Conservation (phyloP, 2,888 invertebrate genomes). For the Hipparchia semele region DNA sequence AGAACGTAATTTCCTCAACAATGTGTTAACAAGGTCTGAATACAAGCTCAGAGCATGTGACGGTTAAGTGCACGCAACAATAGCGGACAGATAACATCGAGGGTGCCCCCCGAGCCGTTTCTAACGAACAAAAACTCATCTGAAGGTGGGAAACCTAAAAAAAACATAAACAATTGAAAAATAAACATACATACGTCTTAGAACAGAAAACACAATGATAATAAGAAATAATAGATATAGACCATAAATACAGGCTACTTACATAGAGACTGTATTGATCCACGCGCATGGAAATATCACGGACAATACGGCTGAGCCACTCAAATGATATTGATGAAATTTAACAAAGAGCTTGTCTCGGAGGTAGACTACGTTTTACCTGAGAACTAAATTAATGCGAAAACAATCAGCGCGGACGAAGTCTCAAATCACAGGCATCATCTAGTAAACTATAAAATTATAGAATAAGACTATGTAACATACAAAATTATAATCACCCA, state of each 20-base stretch:
- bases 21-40: slow-evolving; percentile 79
- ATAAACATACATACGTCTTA: neutral
- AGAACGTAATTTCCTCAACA: slow-evolving; percentile 81
- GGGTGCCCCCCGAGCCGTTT: slow-evolving; percentile 54
- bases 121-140: slow-evolving; percentile 31
- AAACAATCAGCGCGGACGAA: too few species aligned
- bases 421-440: too few species aligned
- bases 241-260: neutral
- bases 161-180: slow-evolving; percentile 17
- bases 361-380: too few species aligned
- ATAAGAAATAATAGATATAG: neutral
- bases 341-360: too few species aligned
- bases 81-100: slow-evolving; percentile 74
- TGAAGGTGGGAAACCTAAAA: slow-evolving; percentile 26
- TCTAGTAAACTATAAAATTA: too few species aligned
- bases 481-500: neutral
- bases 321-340: too few species aligned
- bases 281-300: neutral
- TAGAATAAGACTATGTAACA: too few species aligned
- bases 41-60: slow-evolving; percentile 63
- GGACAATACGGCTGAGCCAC: too few species aligned
- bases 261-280: neutral
- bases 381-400: too few species aligned
- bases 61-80: slow-evolving; percentile 81
- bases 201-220: neutral